These are phyloP conservation scores for Pterocles gutturalis DNA, from an alignment of 2,113 vertebrate genomes.

Conservation along the genomic window DNA sequence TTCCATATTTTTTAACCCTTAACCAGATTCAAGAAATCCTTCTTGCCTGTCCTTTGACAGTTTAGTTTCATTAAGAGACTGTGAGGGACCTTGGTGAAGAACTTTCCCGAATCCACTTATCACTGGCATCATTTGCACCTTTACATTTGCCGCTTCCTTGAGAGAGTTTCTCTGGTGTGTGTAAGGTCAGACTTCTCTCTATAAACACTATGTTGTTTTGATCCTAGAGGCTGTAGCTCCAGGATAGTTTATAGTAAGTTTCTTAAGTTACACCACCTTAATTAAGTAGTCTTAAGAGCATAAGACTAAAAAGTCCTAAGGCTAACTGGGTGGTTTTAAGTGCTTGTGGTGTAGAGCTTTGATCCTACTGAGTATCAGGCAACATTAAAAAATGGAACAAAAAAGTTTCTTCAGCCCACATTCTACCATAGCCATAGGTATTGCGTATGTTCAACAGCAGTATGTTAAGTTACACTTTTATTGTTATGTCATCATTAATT, in stretches of 20 bases:
- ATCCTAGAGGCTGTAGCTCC: not conserved
- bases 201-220: not conserved
- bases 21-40: not conserved
- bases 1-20: not conserved
- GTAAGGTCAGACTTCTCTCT: not conserved
- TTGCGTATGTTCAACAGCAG: not conserved
- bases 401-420: not conserved
- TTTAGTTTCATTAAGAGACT: not conserved
- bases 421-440: not conserved
- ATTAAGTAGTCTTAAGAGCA: not conserved
- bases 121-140: not conserved
- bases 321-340: not conserved
- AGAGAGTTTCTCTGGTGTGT: fast-evolving
- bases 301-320: not conserved
- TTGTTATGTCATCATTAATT: not conserved
- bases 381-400: not conserved
- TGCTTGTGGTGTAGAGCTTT: not conserved
- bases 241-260: not conserved
- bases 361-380: not conserved
- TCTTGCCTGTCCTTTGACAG: not conserved
- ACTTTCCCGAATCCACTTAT: not conserved
- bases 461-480: not conserved
- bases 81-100: not conserved
- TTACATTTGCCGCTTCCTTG: not conserved
- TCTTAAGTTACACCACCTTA: not conserved